Base-by-base conservation (phyloP, 2,888 invertebrate genomes). In the Ecliptopera silaceata region DNA sequence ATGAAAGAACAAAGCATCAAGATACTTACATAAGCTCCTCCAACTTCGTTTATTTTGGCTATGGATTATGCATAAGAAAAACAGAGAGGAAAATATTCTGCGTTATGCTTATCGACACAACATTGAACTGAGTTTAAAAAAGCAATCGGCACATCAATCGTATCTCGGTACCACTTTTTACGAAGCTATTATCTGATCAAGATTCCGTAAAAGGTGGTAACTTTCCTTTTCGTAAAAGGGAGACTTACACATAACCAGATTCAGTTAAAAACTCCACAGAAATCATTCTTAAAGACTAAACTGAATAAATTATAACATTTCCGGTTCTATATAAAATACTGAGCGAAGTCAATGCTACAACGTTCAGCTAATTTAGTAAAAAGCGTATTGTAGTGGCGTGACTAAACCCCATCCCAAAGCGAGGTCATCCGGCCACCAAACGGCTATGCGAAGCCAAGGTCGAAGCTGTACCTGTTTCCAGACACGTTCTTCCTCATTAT, bases 351-450 rank as follows among this genome's bases (percentile, higher is more conserved):
- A 54, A 55, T 64, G 63, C 54, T 61, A 64, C 34, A 61, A 68
- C 56, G 53, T 60, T 56, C 39, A 51, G 42, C 38, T 50, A 59
- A 54, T 54, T 64, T 57, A 50, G 67, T 68, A 69, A 63, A 65
- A 56, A 62, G 61, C 64, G 64, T 64, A 68, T 67, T 72, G 68
- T 70, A 76, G 63, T 77, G 69, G 82, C 88, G 86, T 88, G 87
- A 82, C 86, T 80, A 82, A 84, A 81, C 69, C 72, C 79, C 84
- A 86, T 87, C 78, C 72, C 70, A 71, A 74, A 63, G 71, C 88
- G 87, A 88, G 88, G 88, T 79, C 85, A 79, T 66, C 75, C 69
- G 75, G 75, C 76, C 72, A 82, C 81, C 80, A 83, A 87, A 88
- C 79, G 84, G 82, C 74, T 66, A 68, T 68, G 73, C 71, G 69